These are phyloP conservation scores for Clistopyga incitator DNA, from an alignment of 2,888 invertebrate species.

Conservation along the genomic window DNA sequence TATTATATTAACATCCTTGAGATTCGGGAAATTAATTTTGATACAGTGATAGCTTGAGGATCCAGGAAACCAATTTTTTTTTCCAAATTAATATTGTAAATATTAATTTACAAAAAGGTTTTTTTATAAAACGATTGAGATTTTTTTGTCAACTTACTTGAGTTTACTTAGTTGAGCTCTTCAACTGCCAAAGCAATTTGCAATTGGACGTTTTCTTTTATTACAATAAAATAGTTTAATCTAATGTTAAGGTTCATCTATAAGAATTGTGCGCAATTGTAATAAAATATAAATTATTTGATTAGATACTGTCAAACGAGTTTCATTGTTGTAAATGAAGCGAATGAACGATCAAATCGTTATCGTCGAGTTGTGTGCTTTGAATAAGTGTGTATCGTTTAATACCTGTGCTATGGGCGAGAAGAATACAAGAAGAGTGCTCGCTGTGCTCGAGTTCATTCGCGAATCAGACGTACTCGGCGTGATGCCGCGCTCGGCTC, in stretches of 20 bases:
- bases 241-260: not conserved
- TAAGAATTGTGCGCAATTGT: no score
- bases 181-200: no score
- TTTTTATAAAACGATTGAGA: no score
- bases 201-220: not conserved
- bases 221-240: not conserved
- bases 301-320: not conserved
- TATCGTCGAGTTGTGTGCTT: not conserved
- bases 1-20: not conserved
- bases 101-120: no score
- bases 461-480: slow-evolving; percentile 21
- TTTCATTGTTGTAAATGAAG: not conserved
- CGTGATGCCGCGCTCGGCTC: slow-evolving; percentile 35
- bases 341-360: not conserved
- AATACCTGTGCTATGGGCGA: not conserved
- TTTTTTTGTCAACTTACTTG: no score
- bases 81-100: no score
- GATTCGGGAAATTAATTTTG: not conserved
- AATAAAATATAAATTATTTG: not conserved
- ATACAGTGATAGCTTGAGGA: not conserved
- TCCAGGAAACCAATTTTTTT: no score
- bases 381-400: slow-evolving; percentile 7
- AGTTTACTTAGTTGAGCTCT: no score
- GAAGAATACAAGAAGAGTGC: slow-evolving; percentile 10
- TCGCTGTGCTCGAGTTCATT: slow-evolving; percentile 17